Conservation (phyloP, 2,888 invertebrate genomes). For the Coleophora deauratella region DNA sequence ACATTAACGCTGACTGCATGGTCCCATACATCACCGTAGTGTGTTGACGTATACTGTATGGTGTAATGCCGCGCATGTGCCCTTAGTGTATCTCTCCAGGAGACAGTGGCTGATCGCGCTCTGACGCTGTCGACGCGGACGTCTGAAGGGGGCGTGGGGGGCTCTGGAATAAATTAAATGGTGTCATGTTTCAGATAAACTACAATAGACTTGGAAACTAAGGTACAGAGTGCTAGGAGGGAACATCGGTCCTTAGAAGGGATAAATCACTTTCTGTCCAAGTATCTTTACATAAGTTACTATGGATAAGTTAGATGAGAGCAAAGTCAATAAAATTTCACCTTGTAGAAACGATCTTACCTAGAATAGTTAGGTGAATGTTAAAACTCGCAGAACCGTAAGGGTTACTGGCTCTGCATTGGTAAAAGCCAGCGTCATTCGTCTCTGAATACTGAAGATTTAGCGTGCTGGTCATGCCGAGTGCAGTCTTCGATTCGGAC, state of each 20-base stretch:
- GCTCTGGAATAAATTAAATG: constrained; percentile 35
- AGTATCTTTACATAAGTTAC: too few relatives aligned
- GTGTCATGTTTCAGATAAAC: too few relatives aligned
- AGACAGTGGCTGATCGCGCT: constrained; percentile 40
- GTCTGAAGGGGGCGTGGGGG: constrained; percentile 60
- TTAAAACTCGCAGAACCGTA: constrained; percentile 52
- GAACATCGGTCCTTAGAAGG: too few relatives aligned
- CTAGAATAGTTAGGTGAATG: constrained; percentile 53
- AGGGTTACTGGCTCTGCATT: constrained; percentile 61
- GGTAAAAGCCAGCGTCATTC: constrained; percentile 56
- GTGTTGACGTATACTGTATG: constrained; percentile 46
- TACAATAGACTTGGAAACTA: too few relatives aligned
- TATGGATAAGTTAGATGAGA: too few relatives aligned
- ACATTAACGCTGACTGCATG: constrained; percentile 49
- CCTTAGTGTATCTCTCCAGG: constrained; percentile 50
- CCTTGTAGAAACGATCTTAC: too few relatives aligned
- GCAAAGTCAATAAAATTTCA: too few relatives aligned
- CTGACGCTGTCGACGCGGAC: constrained; percentile 45
- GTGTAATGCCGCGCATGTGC: constrained; percentile 50
- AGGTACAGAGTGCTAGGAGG: too few relatives aligned
- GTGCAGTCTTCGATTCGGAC: constrained; percentile 45
- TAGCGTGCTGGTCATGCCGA: constrained; percentile 47
- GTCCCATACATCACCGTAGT: constrained; percentile 52
- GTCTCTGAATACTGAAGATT: constrained; percentile 54
- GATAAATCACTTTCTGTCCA: too few relatives aligned